These are phyloP conservation scores for Thecophora atra DNA, from an alignment of 2,888 invertebrate species.

Conservation along the genomic window DNA sequence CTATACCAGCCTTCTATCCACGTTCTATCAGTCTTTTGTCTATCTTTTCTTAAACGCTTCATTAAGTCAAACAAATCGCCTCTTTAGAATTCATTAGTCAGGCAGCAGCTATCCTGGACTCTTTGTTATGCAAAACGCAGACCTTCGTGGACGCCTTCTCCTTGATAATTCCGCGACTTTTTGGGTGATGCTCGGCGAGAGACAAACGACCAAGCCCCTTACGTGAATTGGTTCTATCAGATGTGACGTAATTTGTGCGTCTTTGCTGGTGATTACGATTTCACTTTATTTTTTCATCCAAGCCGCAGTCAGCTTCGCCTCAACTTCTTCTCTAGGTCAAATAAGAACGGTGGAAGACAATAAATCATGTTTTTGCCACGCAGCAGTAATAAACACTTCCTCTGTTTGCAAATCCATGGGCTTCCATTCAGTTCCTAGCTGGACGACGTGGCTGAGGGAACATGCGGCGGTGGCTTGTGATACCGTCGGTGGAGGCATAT, in stretches of 20 bases:
- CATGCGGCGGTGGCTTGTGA: background rate
- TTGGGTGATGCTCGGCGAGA: too few species aligned
- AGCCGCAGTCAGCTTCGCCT: background rate
- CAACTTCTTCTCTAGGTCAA: conserved; percentile 35
- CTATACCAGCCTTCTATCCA: background rate
- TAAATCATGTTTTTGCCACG: conserved; percentile 45
- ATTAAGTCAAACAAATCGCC: conserved; percentile 21
- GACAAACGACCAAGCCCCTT: too few species aligned
- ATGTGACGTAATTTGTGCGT: conserved; percentile 32
- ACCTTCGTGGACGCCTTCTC: background rate
- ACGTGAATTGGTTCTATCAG: conserved; percentile 22
- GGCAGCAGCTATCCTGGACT: too few species aligned
- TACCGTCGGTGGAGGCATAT: conserved; percentile 26
- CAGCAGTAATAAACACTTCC: background rate
- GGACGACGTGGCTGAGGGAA: background rate
- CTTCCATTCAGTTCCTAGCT: background rate
- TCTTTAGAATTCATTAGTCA: conserved; percentile 11
- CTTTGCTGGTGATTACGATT: too few species aligned
- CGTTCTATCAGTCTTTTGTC: too few species aligned
- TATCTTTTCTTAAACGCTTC: background rate
- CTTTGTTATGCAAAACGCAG: conserved; percentile 31
- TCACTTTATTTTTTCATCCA: background rate
- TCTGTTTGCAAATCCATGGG: conserved; percentile 7
- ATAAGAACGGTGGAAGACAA: conserved; percentile 38
- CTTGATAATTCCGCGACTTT: too few species aligned